Evolutionary conservation across 2,797 vertebrate species (phyloP), one percentile per base, ranked within the genome.

Genomic region (Distichodus sexfasciatus): DNA sequence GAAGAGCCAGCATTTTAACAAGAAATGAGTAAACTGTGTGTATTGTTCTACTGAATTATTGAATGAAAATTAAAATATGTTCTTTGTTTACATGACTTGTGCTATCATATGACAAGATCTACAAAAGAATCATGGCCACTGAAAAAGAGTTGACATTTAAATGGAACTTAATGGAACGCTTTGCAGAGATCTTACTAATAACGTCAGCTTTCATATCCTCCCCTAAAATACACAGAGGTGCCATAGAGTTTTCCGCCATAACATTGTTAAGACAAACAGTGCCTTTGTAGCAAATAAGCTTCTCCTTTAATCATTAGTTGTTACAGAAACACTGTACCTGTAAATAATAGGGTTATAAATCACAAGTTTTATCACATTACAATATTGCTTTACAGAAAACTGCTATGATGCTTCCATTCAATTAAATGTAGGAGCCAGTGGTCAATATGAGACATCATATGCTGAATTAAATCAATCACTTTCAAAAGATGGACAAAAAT

Each of bases 41-140:
- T 71, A 23, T 57, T 47, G 43, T 65, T 28, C 40, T 71, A 53
- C 57, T 69, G 57, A 61, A n/a, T 36, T 17, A 36, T 66, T 65
- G 12, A n/a, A 53, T 38, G 5, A 38, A 6, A 40, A 38, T 48
- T 33, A 59, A 28, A 59, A 17, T 8, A 17, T 59, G 12, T 41
- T 21, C 23, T 57, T 58, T 23, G 0, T 40, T 15, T 1, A 58
- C 12, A 9, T 58, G 36, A 33, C 21, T 24, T 58, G 21, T 23
- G 38, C 6, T 58, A 24, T 40, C 8, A 36, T 1, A 48, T 3
- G 19, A 41, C 40, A 26, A 26, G 4, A 8, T 14, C 23, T 28
- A 50, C 24, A 31, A 7, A 7, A 29, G 17, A 31, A 17, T 6
- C 28, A 7, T 11, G 24, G 24, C 14, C 1, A 4, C 17, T 21